Base-by-base conservation (phyloP, 2,113 vertebrate species). In the Microcebus lehilahytsara region DNA sequence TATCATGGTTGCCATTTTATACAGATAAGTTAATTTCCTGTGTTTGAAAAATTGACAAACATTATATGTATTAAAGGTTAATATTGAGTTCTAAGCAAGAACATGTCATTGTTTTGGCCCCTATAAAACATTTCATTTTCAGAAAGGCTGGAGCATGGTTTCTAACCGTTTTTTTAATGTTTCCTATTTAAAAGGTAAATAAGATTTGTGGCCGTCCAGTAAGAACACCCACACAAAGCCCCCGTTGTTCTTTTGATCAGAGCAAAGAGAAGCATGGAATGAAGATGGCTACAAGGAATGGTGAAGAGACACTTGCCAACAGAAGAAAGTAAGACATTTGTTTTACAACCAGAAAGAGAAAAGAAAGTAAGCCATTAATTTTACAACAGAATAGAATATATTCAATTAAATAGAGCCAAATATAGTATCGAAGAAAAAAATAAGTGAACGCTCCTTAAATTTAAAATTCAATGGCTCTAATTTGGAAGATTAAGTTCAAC, bases 271-370 rank as follows among this genome's bases (percentile, higher is more conserved):
- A 98, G 85, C 97, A 98, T 93, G 97, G 96, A 32, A 89, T 99
- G 71, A 99, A 99, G 98, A 98, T 97, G 40, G 85, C 96, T 4
- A 9, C 96, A 75, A 98, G 98, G 97, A 97, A 95, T 17, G 89
- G 81, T 11, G 98, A 98, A 96, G 99, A 98, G 96, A 98, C 98
- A 0, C 98, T 99, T 0, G 6, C 98, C 97, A 98, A 67, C 98
- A 99, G 98, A 98, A 99, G 99, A 98, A 99, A 98, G 99, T 99
- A 98, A 98, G 98, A 96, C 89, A 98, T 98, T 98, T 97, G 87
- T 98, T 98, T 99, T 98, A 98, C 97, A 98, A 64, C 89, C 97
- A 98, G 98, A 98, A 98, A 98, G 96, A 98, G 94, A 97, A 89
- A 95, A 97, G 96, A 96, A 98, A 98, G 98, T 97, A 98, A 98